Percentiles rank a stretch among this genome's conserved stretches.
Conservation (phyloP, 1,140 invertebrate genomes). For the Heliconius nattereri region DNA sequence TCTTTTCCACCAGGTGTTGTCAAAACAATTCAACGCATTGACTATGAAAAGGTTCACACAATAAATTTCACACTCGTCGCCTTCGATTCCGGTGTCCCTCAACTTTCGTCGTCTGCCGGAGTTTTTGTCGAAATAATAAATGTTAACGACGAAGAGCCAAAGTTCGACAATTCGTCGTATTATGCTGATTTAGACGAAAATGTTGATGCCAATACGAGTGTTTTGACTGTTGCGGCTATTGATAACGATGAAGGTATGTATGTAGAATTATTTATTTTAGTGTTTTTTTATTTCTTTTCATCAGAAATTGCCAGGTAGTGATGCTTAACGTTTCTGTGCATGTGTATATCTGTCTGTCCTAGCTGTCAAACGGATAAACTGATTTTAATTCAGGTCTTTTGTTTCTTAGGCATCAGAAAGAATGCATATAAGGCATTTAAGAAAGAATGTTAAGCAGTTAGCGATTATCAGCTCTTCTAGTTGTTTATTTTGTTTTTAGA, state of each 20-base stretch:
- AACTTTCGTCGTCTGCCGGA: constrained; percentile 87
- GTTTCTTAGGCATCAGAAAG: too few relatives aligned
- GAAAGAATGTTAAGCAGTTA: too few relatives aligned
- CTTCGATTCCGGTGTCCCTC: constrained; percentile 92
- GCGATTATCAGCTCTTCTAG: too few relatives aligned
- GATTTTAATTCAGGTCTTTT: too few relatives aligned
- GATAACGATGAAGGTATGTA: constrained; percentile 87
- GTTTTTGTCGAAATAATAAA: constrained; percentile 91
- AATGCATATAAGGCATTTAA: too few relatives aligned
- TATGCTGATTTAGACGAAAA: constrained; percentile 88
- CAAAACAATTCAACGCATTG: constrained; percentile 88
- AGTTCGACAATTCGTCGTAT: constrained; percentile 87
- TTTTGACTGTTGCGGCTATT: constrained; percentile 86
- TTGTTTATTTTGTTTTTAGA: too few relatives aligned
- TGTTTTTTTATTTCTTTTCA: too few relatives aligned
- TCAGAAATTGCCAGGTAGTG: too few relatives aligned
- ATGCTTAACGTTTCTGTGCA: too few relatives aligned
- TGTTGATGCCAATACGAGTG: constrained; percentile 84
- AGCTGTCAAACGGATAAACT: too few relatives aligned
- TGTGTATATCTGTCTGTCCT: too few relatives aligned
- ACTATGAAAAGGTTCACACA: constrained; percentile 90
- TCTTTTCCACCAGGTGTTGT: constrained; percentile 85
- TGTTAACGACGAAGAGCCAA: constrained; percentile 93
- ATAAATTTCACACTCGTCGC: constrained; percentile 91
- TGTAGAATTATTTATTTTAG: too few relatives aligned